Conservation (phyloP, 2,797 vertebrate genomes). For the Staurois parvus region DNA sequence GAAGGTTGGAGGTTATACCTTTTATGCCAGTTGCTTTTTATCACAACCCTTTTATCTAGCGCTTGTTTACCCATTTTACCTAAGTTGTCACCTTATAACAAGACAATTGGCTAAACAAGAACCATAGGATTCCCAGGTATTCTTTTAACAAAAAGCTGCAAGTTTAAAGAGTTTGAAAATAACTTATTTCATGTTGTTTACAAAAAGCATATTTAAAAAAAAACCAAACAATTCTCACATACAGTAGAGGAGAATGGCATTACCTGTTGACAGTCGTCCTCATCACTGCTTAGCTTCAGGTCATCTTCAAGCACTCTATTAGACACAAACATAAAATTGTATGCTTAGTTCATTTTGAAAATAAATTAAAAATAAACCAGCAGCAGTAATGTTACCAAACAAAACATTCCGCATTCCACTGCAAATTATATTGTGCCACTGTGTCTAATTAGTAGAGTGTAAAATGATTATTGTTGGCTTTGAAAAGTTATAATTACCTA, state of each 20-base stretch:
- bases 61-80: too few relatives aligned
- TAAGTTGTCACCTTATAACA: too few relatives aligned
- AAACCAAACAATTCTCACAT: too few relatives aligned
- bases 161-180: too few relatives aligned
- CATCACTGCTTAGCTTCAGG: conserved; percentile 83
- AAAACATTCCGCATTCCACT: neutral
- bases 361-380: neutral
- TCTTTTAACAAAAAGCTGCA: too few relatives aligned
- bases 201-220: too few relatives aligned
- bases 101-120: too few relatives aligned
- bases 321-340: conserved; percentile 60
- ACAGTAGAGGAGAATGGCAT: conserved; percentile 56
- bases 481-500: conserved; percentile 35
- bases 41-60: too few relatives aligned
- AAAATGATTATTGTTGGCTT: conserved; percentile 13
- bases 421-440: neutral
- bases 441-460: conserved; percentile 29
- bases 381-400: conserved; percentile 2
- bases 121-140: too few relatives aligned
- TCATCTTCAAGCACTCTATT: conserved; percentile 84
- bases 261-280: conserved; percentile 82
- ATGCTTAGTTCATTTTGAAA: neutral
- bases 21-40: too few relatives aligned
- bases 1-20: too few relatives aligned
- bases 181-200: too few relatives aligned